Percentiles rank a stretch among this genome's conserved stretches.
Conservation (phyloP, 2,797 vertebrate species). For the Rousettus madagascariensis region DNA sequence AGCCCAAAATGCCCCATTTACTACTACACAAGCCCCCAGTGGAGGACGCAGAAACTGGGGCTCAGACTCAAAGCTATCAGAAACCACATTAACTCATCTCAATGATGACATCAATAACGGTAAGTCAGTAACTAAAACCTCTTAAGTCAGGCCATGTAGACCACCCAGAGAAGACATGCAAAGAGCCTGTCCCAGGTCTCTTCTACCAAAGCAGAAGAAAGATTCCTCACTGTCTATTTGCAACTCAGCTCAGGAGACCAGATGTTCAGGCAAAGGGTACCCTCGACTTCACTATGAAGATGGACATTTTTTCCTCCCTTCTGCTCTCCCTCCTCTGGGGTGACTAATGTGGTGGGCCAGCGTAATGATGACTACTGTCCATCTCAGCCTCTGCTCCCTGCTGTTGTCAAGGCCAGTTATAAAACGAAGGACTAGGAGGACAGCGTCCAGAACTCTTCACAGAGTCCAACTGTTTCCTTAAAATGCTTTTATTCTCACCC, state of each 20-base stretch:
- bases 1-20: background rate
- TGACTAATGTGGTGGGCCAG: background rate
- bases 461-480: background rate
- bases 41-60: background rate
- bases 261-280: background rate
- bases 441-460: background rate
- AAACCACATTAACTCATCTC: slow-evolving; percentile 1
- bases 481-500: background rate
- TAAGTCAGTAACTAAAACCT: background rate
- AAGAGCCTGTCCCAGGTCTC: background rate
- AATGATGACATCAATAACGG: background rate
- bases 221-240: background rate
- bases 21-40: background rate
- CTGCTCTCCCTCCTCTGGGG: background rate
- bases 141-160: background rate
- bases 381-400: background rate
- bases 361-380: background rate
- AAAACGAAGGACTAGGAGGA: background rate
- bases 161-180: background rate
- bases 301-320: background rate
- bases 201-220: background rate
- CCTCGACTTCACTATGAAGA: background rate
- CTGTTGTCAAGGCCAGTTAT: background rate
- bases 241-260: background rate
- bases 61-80: background rate